Evolutionary conservation across 2,113 vertebrate genomes (phyloP).

Genomic region (Percopsis transmontana): DNA sequence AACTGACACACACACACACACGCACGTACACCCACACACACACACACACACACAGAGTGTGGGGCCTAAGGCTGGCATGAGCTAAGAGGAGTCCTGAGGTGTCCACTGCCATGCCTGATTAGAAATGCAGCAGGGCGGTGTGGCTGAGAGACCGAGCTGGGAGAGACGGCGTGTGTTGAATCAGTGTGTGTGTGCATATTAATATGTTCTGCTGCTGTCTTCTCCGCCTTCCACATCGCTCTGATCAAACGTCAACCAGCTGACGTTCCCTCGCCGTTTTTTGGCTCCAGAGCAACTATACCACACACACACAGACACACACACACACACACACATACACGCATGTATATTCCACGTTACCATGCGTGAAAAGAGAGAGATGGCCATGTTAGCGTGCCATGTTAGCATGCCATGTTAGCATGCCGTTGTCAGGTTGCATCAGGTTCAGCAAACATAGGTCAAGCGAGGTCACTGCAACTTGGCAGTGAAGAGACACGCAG

Average conservation of each 20-base stretch:
- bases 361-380: neutral
- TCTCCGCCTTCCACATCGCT: slow-evolving; percentile 10
- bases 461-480: slow-evolving; percentile 16
- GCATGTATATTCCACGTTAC: neutral
- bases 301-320: no score
- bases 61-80: slow-evolving; percentile 27
- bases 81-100: slow-evolving; percentile 48
- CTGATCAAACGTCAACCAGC: slow-evolving; percentile 31
- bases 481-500: slow-evolving; percentile 7
- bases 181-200: slow-evolving; percentile 32
- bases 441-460: slow-evolving; percentile 31
- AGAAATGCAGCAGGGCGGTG: slow-evolving; percentile 40
- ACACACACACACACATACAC: no score
- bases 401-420: neutral
- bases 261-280: slow-evolving; percentile 25
- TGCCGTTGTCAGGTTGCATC: slow-evolving; percentile 14
- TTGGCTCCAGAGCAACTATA: no score
- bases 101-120: slow-evolving; percentile 67
- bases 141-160: slow-evolving; percentile 21
- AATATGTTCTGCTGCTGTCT: slow-evolving; percentile 30
- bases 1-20: slow-evolving; percentile 41
- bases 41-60: slow-evolving; percentile 19
- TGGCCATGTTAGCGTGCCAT: slow-evolving; percentile 7
- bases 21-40: slow-evolving; percentile 12
- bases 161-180: neutral